These are phyloP conservation scores for Macrophya annulata DNA, from an alignment of 2,888 invertebrate species.

Conservation along the genomic window DNA sequence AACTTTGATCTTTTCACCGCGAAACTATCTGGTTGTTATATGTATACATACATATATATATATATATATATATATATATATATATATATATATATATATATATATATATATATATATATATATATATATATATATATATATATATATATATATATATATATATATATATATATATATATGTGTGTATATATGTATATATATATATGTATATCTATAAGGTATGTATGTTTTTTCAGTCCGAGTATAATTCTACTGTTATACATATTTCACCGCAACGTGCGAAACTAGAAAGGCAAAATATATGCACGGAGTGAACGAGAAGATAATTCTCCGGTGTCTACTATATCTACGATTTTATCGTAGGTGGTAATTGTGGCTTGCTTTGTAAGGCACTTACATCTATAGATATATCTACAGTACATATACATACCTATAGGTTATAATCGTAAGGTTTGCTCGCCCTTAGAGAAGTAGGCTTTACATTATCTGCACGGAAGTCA, in stretches of 20 bases:
- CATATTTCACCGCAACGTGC: slow-evolving; percentile 26
- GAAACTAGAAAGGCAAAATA: slow-evolving; percentile 28
- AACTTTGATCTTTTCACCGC: background rate
- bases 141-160: too few relatives aligned
- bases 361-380: slow-evolving; percentile 43
- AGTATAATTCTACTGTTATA: slow-evolving; percentile 11
- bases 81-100: too few relatives aligned
- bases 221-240: background rate
- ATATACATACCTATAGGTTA: background rate
- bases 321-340: slow-evolving; percentile 47
- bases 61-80: too few relatives aligned
- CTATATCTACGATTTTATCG: slow-evolving; percentile 47
- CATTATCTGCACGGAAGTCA: background rate
- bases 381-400: slow-evolving; percentile 46
- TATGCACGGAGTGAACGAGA: background rate
- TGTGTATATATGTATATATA: too few relatives aligned
- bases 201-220: too few relatives aligned
- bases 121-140: too few relatives aligned
- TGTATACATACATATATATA: too few relatives aligned
- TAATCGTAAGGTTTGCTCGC: slow-evolving; percentile 3
- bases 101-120: too few relatives aligned
- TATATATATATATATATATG: too few relatives aligned
- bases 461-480: background rate
- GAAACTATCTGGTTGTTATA: background rate
- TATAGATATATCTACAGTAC: background rate